A percentile compares a stretch with the other conserved stretches of the same genome.
Conservation (phyloP, 2,888 invertebrate genomes). For the Drosophila demipolita region DNA sequence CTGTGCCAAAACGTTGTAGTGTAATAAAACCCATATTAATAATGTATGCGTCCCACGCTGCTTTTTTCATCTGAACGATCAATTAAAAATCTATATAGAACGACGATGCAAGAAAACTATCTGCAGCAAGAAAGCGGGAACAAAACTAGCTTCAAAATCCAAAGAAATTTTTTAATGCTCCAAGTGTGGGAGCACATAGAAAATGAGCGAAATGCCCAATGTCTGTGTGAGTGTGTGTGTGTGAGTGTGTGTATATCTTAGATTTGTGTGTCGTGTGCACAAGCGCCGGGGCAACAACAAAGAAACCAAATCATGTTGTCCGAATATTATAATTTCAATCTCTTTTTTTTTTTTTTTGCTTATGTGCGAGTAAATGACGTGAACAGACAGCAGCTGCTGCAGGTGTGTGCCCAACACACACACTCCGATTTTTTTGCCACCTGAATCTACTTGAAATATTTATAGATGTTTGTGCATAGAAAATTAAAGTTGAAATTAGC, state of each 20-base stretch:
- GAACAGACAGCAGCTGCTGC: constrained; percentile 38
- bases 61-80: constrained; percentile 24
- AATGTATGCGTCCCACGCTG: constrained; percentile 37
- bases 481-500: constrained; percentile 55
- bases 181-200: constrained; percentile 41
- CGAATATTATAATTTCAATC: constrained; percentile 45
- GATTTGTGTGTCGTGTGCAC: constrained; percentile 83
- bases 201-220: constrained; percentile 26
- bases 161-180: constrained; percentile 46
- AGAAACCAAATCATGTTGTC: constrained; percentile 43
- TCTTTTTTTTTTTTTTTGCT: constrained; percentile 7
- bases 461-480: constrained; percentile 36
- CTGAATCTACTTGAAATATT: constrained; percentile 49
- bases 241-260: constrained; percentile 30
- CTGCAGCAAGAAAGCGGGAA: constrained; percentile 35
- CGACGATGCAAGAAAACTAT: constrained; percentile 40
- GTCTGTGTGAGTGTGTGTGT: constrained; percentile 6
- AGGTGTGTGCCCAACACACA: constrained; percentile 56
- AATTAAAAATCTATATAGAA: constrained; percentile 55
- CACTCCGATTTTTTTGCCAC: constrained; percentile 48
- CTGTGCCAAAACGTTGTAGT: constrained; percentile 65
- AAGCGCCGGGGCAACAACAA: constrained; percentile 67
- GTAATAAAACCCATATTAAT: constrained; percentile 60
- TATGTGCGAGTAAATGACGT: constrained; percentile 54
- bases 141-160: constrained; percentile 19